These are phyloP conservation scores for Numenius arquata DNA, from an alignment of 2,113 vertebrate genomes.

Conservation along the genomic window DNA sequence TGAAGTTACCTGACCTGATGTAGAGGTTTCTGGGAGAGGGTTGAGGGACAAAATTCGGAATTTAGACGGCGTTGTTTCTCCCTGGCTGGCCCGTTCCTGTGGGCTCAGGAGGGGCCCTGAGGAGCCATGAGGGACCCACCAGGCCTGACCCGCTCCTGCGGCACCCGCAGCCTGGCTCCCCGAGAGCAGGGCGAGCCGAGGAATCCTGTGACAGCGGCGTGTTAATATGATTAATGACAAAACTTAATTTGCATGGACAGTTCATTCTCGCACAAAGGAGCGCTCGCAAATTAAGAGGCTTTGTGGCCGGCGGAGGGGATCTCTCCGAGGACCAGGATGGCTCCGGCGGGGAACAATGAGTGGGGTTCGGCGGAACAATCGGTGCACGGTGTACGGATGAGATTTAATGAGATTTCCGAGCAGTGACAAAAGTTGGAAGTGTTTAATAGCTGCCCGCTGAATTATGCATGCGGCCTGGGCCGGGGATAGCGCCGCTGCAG, in stretches of 20 bases:
- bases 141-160: no score
- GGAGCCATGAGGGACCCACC: neutral
- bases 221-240: neutral
- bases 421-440: neutral
- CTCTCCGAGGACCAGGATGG: neutral
- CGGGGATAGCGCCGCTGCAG: neutral
- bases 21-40: neutral
- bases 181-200: accelerated
- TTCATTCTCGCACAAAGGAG: neutral
- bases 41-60: accelerated
- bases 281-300: neutral
- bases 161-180: accelerated
- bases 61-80: accelerated
- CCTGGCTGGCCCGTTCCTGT: accelerated
- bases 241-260: neutral
- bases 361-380: neutral
- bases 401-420: neutral
- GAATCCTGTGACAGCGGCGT: neutral
- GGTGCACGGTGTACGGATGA: neutral
- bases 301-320: neutral
- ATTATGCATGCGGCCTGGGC: neutral
- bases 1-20: neutral
- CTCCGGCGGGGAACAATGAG: neutral
- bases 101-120: accelerated
- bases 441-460: neutral